phyloP scores from a whole-genome alignment of 2,113 vertebrate species.

The Crotophaga sulcirostris region DNA sequence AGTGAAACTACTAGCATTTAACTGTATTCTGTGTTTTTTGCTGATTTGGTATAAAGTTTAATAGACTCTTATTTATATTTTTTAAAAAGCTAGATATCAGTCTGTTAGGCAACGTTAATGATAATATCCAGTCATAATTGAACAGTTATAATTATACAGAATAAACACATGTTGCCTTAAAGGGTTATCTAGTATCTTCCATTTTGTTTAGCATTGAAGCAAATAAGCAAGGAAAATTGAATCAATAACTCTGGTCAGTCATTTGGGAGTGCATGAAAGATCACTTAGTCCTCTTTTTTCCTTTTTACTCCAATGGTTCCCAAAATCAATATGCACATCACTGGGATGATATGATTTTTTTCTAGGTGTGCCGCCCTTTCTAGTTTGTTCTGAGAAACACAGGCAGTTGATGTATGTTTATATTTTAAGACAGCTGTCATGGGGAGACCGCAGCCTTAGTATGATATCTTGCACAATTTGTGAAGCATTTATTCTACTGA shows the following conservation, averaged over 20 bases:
- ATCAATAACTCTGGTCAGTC: slow-evolving; percentile 72
- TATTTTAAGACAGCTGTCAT: slow-evolving; percentile 90
- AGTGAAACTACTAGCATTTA: slow-evolving; percentile 75
- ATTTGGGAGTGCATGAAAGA: slow-evolving; percentile 78
- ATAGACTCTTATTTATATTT: slow-evolving; percentile 76
- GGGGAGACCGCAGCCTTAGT: slow-evolving; percentile 98
- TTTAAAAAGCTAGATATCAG: slow-evolving; percentile 78
- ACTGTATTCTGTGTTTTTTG: slow-evolving; percentile 75
- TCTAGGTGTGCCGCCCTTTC: slow-evolving; percentile 77
- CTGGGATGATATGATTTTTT: slow-evolving; percentile 68
- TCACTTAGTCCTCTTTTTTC: slow-evolving; percentile 68
- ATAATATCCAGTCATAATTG: slow-evolving; percentile 71
- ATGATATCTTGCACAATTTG: slow-evolving; percentile 98
- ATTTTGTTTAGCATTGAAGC: slow-evolving; percentile 80
- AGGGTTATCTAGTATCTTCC: slow-evolving; percentile 84
- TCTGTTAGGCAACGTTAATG: slow-evolving; percentile 80
- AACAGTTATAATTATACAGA: slow-evolving; percentile 75
- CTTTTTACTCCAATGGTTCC: slow-evolving; percentile 75
- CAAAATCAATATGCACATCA: slow-evolving; percentile 78
- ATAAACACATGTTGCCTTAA: slow-evolving; percentile 88
- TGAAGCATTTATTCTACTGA: slow-evolving; percentile 93
- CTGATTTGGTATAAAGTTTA: slow-evolving; percentile 77
- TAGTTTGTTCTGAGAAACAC: slow-evolving; percentile 78
- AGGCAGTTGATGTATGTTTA: slow-evolving; percentile 83
- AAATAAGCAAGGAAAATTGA: slow-evolving; percentile 73